A percentile compares a stretch with the other conserved stretches of the same genome.
Evolutionary conservation across 2,888 invertebrate species (phyloP).

Genomic region (Tiliacea aurago): DNA sequence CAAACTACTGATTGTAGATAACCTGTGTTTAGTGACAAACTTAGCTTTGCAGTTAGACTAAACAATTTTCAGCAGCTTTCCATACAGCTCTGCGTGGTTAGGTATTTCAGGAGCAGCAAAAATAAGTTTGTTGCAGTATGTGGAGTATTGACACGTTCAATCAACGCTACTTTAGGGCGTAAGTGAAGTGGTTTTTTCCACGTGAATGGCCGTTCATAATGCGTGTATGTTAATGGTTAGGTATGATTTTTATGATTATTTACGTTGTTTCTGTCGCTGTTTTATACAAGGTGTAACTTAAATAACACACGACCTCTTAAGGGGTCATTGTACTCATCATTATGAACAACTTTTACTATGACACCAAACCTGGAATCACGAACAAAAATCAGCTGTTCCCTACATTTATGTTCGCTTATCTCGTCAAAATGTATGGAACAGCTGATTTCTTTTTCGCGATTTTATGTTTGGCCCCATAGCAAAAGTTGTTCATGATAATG

Average conservation of each 20-base stretch:
- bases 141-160: conserved; percentile 76
- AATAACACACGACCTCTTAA: no score
- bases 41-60: conserved; percentile 41
- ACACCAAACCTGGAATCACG: no score
- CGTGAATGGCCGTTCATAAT: conserved; percentile 66
- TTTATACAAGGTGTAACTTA: no score
- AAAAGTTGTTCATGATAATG: no score
- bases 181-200: conserved; percentile 71
- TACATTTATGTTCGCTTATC: no score
- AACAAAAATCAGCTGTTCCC: no score
- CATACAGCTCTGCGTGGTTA: conserved; percentile 1
- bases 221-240: conserved; percentile 58
- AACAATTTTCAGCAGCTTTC: conserved; percentile 18
- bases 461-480: no score
- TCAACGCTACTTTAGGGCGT: conserved; percentile 72
- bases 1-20: conserved; percentile 78
- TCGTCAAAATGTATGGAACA: no score
- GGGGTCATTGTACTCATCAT: no score
- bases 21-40: conserved; percentile 69
- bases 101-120: conserved; percentile 45
- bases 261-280: conserved; percentile 17
- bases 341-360: no score
- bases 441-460: no score
- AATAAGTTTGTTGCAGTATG: conserved; percentile 63
- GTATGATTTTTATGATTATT: conserved; percentile 46